Percentiles rank a stretch among this genome's conserved stretches.
Conservation (phyloP, 2,113 vertebrate species). For the Pelecanus crispus region DNA sequence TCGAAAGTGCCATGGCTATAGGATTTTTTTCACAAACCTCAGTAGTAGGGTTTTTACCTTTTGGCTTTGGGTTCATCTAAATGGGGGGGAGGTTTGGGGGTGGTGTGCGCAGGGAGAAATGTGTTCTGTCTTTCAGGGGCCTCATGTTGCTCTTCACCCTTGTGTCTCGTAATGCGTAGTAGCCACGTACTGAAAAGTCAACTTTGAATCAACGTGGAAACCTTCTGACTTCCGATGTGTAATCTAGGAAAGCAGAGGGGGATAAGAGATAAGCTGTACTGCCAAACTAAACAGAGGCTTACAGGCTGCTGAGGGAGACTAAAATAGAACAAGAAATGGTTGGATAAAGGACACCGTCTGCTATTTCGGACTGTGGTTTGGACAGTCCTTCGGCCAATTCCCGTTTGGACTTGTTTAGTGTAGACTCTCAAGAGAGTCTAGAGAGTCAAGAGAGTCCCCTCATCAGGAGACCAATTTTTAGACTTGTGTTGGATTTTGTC, state of each 20-base stretch:
- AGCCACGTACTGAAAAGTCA: rapidly evolving
- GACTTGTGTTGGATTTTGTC: background rate
- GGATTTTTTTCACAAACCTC: rapidly evolving
- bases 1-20: rapidly evolving
- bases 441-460: no score
- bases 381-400: background rate
- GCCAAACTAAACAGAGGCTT: background rate
- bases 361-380: background rate
- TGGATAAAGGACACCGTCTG: background rate
- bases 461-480: background rate
- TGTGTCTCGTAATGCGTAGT: rapidly evolving
- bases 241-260: background rate
- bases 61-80: rapidly evolving
- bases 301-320: background rate
- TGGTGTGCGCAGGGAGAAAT: background rate
- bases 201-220: rapidly evolving
- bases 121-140: no score
- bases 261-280: background rate
- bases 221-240: rapidly evolving
- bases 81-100: rapidly evolving
- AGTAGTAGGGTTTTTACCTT: rapidly evolving
- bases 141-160: rapidly evolving
- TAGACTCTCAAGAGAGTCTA: background rate
- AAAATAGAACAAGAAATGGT: background rate
- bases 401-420: background rate